phyloP scores from a whole-genome alignment of 2,113 vertebrate species.

The Axis porcinus region DNA sequence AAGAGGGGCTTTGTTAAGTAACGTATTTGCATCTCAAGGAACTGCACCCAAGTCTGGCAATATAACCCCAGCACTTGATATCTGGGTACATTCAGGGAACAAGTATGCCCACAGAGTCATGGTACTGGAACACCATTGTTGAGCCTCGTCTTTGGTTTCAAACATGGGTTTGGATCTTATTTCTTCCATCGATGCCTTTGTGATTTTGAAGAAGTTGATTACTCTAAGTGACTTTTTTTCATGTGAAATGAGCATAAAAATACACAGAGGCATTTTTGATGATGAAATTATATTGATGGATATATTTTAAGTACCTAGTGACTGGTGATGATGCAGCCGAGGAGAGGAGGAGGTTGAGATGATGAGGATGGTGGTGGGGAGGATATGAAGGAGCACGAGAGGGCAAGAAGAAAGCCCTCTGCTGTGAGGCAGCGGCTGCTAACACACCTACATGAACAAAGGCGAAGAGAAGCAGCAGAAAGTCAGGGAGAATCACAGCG shows the following conservation, averaged over 20 bases:
- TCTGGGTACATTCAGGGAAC: not conserved
- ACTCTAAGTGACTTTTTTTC: not conserved
- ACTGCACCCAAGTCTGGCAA: not conserved
- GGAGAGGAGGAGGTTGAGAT: too few species aligned
- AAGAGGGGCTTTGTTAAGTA: not conserved
- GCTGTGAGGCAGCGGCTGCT: fast-evolving
- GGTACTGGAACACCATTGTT: not conserved
- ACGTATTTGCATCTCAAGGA: not conserved
- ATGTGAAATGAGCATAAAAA: not conserved
- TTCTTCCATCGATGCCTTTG: not conserved
- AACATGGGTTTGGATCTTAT: not conserved
- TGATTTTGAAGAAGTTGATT: not conserved
- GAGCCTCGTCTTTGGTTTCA: not conserved
- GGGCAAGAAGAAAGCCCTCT: not conserved
- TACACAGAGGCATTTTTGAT: not conserved
- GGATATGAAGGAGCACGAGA: fast-evolving
- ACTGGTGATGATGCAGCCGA: too few species aligned
- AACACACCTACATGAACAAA: not conserved
- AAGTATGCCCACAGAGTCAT: not conserved
- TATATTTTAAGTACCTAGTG: not conserved
- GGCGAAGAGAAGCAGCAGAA: not conserved
- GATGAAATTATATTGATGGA: not conserved
- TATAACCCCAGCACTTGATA: not conserved
- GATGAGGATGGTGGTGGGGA: too few species aligned
- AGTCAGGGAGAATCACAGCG: not conserved